phyloP scores from a whole-genome alignment of 2,113 vertebrate genomes.

The cattle (Bos taurus) region ARS-UCD2.0 NC_037333.1:38713501-38714000 shows the following conservation, averaged over 20 bases:
- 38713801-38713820: background rate
- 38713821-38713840: background rate
- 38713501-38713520: background rate
- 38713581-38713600: background rate
- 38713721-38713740: background rate
- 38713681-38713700: background rate
- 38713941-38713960: background rate
- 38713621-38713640: background rate
- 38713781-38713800: background rate
- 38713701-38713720: background rate
- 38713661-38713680: background rate
- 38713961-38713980: background rate
- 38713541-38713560: background rate
- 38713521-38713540: background rate
- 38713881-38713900: background rate
- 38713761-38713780: background rate
- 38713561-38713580: background rate
- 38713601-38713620: background rate
- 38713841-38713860: background rate
- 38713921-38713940: background rate
- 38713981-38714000: background rate
- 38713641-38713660: background rate
- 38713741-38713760: background rate
- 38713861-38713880: constrained; percentile 6
- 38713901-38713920: background rate